Conservation (phyloP, 2,888 invertebrate species). For the Notodonta dromedarius region DNA sequence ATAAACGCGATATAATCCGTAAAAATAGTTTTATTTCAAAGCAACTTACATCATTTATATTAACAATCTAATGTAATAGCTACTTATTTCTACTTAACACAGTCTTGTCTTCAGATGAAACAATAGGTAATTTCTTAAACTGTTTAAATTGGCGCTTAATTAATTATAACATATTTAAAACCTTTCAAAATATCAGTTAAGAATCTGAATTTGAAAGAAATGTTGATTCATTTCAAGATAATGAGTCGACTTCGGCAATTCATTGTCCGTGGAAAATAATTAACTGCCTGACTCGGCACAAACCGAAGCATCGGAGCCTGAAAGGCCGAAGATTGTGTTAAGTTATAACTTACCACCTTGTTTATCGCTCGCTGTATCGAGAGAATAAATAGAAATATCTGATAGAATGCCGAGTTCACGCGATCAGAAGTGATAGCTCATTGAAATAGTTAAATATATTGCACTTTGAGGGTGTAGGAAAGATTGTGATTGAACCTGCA, state of each 20-base stretch:
- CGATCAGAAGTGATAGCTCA: not conserved
- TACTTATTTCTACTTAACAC: too few species aligned
- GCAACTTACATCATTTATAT: too few species aligned
- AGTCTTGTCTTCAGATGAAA: too few species aligned
- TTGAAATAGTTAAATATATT: not conserved
- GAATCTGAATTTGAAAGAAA: constrained; percentile 50
- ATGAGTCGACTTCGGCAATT: constrained; percentile 67
- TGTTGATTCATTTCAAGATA: constrained; percentile 60
- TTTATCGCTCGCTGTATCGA: constrained; percentile 17
- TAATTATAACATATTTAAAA: not conserved
- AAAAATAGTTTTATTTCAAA: too few species aligned
- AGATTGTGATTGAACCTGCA: too few species aligned
- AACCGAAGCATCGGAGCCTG: constrained; percentile 52
- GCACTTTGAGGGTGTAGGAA: not conserved
- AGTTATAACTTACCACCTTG: constrained; percentile 41
- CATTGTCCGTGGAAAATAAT: constrained; percentile 77
- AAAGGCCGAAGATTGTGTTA: constrained; percentile 53
- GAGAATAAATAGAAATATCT: not conserved
- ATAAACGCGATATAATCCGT: too few species aligned
- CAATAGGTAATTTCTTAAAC: too few species aligned
- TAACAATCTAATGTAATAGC: too few species aligned
- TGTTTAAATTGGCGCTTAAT: too few species aligned
- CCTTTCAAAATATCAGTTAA: constrained; percentile 31
- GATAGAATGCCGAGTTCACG: not conserved
- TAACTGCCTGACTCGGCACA: constrained; percentile 77